phyloP scores from a whole-genome alignment of 2,113 vertebrate species.

The Coregonus clupeaformis region DNA sequence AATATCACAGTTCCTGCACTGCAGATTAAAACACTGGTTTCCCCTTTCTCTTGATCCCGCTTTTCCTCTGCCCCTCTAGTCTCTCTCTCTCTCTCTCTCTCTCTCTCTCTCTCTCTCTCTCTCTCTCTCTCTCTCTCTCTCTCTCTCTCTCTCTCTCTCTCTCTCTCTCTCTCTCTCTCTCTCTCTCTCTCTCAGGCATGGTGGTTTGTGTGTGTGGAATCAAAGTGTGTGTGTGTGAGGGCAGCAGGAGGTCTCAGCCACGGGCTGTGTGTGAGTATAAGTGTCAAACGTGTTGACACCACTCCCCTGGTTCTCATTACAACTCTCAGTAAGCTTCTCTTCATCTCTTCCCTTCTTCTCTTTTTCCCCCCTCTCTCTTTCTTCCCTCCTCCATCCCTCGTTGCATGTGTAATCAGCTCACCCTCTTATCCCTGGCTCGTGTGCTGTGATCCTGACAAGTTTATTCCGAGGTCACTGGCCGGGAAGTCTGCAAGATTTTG shows the following conservation, averaged over 20 bases:
- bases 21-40: no score
- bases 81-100: no score
- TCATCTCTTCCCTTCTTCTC: background rate
- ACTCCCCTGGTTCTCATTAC: conserved; percentile 46
- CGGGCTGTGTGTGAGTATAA: conserved; percentile 15
- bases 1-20: no score
- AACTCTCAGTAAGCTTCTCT: conserved; percentile 44
- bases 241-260: conserved; percentile 38
- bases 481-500: background rate
- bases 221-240: conserved; percentile 26
- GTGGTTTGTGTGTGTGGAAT: conserved; percentile 2
- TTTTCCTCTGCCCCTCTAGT: no score
- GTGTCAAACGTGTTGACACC: conserved; percentile 45
- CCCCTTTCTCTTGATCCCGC: background rate
- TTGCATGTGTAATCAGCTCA: conserved; percentile 19
- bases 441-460: conserved; percentile 10
- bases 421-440: background rate
- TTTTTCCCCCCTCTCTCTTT: background rate
- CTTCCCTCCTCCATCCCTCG: conserved; percentile 1
- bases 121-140: no score
- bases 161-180: background rate
- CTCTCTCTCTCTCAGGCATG: conserved; percentile 2
- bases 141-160: no score
- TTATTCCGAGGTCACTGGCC: conserved; percentile 19
- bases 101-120: no score